phyloP scores from a whole-genome alignment of 2,888 invertebrate species.

The Abscondita cerata region DNA sequence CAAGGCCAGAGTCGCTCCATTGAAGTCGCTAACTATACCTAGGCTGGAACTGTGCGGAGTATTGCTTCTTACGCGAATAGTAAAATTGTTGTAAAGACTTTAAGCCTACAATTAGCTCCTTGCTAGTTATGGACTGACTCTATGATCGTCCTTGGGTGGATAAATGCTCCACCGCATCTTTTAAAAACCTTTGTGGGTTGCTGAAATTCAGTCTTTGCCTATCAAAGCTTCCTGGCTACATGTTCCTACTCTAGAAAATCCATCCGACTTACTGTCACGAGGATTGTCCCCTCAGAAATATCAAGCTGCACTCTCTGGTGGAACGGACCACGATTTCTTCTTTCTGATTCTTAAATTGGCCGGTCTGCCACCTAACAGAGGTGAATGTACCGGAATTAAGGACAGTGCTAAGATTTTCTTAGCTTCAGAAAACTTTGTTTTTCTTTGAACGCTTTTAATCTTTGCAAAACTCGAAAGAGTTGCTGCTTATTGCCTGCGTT shows the following conservation, averaged over 20 bases:
- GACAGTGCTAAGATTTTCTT: neutral
- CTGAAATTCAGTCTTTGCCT: neutral
- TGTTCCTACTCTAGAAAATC: neutral
- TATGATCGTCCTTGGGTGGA: neutral
- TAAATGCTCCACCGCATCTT: neutral
- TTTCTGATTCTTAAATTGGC: too few species aligned
- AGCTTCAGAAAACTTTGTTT: neutral
- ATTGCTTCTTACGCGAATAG: neutral
- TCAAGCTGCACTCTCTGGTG: too few species aligned
- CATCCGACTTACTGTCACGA: neutral
- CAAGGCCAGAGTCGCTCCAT: slow-evolving; percentile 3
- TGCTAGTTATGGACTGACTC: slow-evolving; percentile 3
- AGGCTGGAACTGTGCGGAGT: neutral
- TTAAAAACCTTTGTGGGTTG: neutral
- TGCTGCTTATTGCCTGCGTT: slow-evolving; percentile 6
- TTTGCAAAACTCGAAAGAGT: slow-evolving; percentile 6
- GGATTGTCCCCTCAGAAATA: neutral
- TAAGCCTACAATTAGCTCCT: neutral
- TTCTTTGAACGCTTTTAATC: neutral
- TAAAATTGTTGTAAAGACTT: neutral
- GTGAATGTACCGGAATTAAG: slow-evolving; percentile 7
- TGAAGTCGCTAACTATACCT: neutral
- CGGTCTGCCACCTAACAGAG: neutral
- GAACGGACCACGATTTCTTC: too few species aligned
- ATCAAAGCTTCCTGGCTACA: neutral